A percentile compares a stretch with the other conserved stretches of the same genome.
phyloP scores from a whole-genome alignment of 1,140 invertebrate genomes.

The Drosophila sechellia region DNA sequence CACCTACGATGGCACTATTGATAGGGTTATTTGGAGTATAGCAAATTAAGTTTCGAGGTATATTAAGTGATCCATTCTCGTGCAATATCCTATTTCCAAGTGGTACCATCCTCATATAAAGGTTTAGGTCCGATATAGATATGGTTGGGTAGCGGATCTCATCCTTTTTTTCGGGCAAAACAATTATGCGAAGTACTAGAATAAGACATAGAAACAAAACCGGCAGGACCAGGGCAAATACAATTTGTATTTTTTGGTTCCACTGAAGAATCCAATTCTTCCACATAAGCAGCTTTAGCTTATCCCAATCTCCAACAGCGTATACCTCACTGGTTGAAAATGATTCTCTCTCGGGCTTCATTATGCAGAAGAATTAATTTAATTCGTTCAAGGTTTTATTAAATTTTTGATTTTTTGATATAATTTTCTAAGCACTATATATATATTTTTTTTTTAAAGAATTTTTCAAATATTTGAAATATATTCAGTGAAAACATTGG shows the following conservation, averaged over 20 bases:
- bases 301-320: slow-evolving; percentile 25
- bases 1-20: not conserved
- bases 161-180: not conserved
- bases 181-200: slow-evolving; percentile 11
- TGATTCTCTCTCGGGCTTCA: not conserved
- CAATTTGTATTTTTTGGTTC: slow-evolving; percentile 34
- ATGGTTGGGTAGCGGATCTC: not conserved
- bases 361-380: not conserved
- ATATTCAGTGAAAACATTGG: too few relatives aligned
- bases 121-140: slow-evolving; percentile 1
- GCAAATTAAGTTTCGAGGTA: slow-evolving; percentile 30
- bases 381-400: not conserved
- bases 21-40: slow-evolving; percentile 24
- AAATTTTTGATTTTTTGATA: not conserved
- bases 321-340: not conserved
- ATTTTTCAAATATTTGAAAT: too few relatives aligned
- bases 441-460: too few relatives aligned
- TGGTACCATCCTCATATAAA: not conserved
- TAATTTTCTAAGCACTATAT: too few relatives aligned
- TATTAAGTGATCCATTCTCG: slow-evolving; percentile 34
- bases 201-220: slow-evolving; percentile 21
- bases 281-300: slow-evolving; percentile 40
- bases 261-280: slow-evolving; percentile 48
- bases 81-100: slow-evolving; percentile 27
- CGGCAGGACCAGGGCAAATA: not conserved